Conservation (phyloP, 2,113 vertebrate species). For the Struthidea cinerea region DNA sequence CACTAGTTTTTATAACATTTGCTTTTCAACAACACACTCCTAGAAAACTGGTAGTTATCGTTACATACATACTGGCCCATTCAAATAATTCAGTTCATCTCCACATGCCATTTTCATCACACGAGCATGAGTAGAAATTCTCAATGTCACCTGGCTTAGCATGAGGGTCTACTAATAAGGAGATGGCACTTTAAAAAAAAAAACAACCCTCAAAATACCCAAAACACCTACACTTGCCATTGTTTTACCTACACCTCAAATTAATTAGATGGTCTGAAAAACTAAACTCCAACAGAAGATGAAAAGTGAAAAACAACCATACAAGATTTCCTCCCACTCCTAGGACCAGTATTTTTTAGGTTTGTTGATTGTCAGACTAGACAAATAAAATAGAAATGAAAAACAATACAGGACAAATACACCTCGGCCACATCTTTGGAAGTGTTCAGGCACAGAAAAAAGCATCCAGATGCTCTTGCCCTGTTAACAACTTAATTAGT, state of each 20-base stretch:
- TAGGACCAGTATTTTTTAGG: not conserved
- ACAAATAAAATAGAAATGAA: not conserved
- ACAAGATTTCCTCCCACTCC: not conserved
- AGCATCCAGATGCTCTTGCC: not conserved
- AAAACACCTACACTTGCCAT: not conserved
- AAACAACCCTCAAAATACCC: not conserved
- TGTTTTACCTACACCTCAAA: not conserved
- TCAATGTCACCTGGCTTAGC: not conserved
- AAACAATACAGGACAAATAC: not conserved
- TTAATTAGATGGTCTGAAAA: not conserved
- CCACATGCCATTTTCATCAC: not conserved
- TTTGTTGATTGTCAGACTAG: not conserved
- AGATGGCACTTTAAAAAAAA: not conserved
- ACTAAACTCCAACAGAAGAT: not conserved
- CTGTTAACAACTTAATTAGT: not conserved
- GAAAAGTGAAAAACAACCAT: not conserved
- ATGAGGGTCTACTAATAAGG: not conserved
- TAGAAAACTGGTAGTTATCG: not conserved
- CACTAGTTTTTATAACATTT: not conserved
- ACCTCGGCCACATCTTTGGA: not conserved
- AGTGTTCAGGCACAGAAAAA: not conserved
- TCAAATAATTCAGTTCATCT: not conserved
- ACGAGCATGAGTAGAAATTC: not conserved
- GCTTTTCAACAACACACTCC: not conserved
- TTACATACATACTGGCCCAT: not conserved